Conservation (phyloP, 92 coral and sea anemone species). For the Zoanthus sansibaricus region DNA sequence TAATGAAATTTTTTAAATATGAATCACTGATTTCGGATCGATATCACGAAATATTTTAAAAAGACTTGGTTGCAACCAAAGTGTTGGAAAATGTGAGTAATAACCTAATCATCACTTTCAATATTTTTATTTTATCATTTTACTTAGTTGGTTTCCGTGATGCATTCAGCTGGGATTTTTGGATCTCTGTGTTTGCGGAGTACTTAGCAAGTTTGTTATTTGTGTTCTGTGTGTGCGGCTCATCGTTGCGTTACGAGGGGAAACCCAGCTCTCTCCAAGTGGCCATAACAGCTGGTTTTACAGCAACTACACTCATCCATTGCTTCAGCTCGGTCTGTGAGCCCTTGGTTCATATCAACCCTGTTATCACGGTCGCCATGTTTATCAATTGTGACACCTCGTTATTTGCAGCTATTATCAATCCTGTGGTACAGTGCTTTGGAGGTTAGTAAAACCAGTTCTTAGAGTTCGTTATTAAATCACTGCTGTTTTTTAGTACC, state of each 20-base stretch:
- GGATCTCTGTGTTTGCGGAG: constrained; percentile 46
- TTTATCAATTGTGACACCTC: constrained; percentile 35
- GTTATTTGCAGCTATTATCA: constrained; percentile 21
- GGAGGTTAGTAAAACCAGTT: constrained; percentile 33
- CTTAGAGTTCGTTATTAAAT: background rate
- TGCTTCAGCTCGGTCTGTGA: constrained; percentile 48
- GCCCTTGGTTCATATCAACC: constrained; percentile 40
- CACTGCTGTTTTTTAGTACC: background rate
- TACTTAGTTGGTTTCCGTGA: constrained; percentile 20
- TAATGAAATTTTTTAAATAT: too few relatives aligned
- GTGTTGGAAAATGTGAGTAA: too few relatives aligned
- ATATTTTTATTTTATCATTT: background rate
- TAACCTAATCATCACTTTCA: too few relatives aligned
- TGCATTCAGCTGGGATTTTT: constrained; percentile 37
- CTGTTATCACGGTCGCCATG: constrained; percentile 38
- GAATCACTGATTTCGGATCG: too few relatives aligned
- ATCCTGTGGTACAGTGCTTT: constrained; percentile 31
- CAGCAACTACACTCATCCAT: constrained; percentile 34
- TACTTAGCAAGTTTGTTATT: constrained; percentile 37
- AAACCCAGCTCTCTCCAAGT: constrained; percentile 31
- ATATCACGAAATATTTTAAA: too few relatives aligned
- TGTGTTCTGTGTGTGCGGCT: constrained; percentile 40
- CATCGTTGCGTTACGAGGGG: constrained; percentile 34
- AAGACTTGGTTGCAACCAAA: too few relatives aligned
- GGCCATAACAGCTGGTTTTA: constrained; percentile 37